Evolutionary conservation across 2,797 vertebrate species (phyloP).

Genomic region (Karalla daura): DNA sequence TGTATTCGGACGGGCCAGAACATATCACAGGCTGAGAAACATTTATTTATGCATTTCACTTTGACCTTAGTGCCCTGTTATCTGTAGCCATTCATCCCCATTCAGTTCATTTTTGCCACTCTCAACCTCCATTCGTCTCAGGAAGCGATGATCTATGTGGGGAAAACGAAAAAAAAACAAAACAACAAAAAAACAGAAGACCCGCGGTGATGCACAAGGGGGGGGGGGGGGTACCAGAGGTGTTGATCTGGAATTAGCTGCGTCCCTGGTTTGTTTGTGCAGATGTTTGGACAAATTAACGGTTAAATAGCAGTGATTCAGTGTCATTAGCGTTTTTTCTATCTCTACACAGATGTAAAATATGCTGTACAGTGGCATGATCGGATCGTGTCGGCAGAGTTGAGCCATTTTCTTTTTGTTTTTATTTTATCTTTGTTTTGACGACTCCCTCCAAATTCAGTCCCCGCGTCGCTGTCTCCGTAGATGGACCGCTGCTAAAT

Average conservation of each 20-base stretch:
- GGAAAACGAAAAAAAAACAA: too few relatives aligned
- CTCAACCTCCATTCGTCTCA: constrained; percentile 79
- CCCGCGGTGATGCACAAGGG: constrained; percentile 31
- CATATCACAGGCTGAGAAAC: constrained; percentile 69
- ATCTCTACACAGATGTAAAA: constrained; percentile 53
- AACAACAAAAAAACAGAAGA: too few relatives aligned
- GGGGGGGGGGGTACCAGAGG: constrained; percentile 43
- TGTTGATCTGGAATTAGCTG: constrained; percentile 52
- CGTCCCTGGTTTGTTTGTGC: constrained; percentile 47
- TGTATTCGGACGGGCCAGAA: constrained; percentile 63
- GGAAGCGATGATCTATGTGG: constrained; percentile 73
- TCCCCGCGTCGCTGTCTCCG: constrained; percentile 34
- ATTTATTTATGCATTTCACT: constrained; percentile 79
- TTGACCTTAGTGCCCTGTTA: constrained; percentile 80
- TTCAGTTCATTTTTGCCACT: constrained; percentile 66
- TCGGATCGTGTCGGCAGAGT: constrained; percentile 43
- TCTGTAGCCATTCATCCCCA: constrained; percentile 70
- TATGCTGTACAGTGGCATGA: constrained; percentile 59
- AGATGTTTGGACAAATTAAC: constrained; percentile 46
- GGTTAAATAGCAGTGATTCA: constrained; percentile 44
- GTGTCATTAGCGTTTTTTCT: constrained; percentile 46
- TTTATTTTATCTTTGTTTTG: too few relatives aligned
- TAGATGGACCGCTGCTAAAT: constrained; percentile 78
- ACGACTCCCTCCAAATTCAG: constrained; percentile 33
- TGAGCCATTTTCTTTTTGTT: constrained; percentile 39